Percentiles rank a stretch among this genome's conserved stretches.
Conservation (phyloP, 2,797 vertebrate genomes). For the Hylomyscus alleni region DNA sequence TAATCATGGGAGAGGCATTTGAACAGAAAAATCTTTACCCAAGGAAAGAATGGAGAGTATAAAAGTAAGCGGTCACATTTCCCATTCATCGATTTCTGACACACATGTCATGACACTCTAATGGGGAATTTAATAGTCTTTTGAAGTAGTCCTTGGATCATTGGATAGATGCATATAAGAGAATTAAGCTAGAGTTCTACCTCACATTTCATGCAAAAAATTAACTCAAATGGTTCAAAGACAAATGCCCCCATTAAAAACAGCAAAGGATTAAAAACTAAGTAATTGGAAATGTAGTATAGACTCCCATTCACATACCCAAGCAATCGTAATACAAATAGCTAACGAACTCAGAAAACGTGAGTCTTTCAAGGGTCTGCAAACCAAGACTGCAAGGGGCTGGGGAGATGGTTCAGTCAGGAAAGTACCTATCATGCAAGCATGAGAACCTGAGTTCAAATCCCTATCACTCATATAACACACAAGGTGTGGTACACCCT, state of each 20-base stretch:
- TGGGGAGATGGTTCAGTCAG: too few species aligned
- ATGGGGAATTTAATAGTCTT: not conserved
- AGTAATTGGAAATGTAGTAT: not conserved
- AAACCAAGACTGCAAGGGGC: not conserved
- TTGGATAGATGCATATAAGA: not conserved
- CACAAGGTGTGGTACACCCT: not conserved
- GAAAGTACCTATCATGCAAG: not conserved
- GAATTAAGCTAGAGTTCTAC: slow-evolving; percentile 27
- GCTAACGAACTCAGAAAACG: slow-evolving; percentile 11
- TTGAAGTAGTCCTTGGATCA: slow-evolving; percentile 33
- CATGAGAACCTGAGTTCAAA: not conserved
- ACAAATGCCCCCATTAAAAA: slow-evolving; percentile 48
- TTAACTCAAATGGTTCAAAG: slow-evolving; percentile 57
- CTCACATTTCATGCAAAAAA: slow-evolving; percentile 25
- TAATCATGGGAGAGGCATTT: not conserved
- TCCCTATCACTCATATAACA: not conserved
- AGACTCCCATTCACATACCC: not conserved
- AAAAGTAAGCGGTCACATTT: slow-evolving; percentile 14
- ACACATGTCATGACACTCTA: not conserved
- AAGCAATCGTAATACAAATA: slow-evolving; percentile 45
- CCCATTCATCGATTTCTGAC: not conserved
- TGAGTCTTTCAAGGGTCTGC: not conserved
- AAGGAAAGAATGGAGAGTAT: not conserved
- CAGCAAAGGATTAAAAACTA: slow-evolving; percentile 26
- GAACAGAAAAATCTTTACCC: not conserved